Conservation (phyloP, 2,888 invertebrate genomes). For the Myopa testacea region DNA sequence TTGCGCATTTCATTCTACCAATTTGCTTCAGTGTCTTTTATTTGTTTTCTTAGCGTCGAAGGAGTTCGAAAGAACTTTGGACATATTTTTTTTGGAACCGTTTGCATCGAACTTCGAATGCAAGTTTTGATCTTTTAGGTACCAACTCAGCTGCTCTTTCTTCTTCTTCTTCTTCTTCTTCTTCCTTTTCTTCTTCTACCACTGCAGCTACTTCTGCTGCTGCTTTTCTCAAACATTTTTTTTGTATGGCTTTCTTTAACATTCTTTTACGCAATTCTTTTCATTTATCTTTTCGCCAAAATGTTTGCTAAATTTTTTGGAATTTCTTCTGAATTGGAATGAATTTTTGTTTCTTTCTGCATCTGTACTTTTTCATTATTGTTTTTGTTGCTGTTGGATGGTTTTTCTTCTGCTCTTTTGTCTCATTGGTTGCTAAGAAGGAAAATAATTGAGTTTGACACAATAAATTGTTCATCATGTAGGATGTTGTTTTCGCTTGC, state of each 20-base stretch:
- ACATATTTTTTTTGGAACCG: background rate
- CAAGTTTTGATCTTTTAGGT: background rate
- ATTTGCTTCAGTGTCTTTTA: conserved; percentile 23
- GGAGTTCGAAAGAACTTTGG: background rate
- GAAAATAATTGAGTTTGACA: conserved; percentile 69
- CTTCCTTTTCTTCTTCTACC: background rate
- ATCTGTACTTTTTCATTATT: conserved; percentile 47
- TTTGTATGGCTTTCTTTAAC: conserved; percentile 34
- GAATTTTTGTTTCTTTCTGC: conserved; percentile 39
- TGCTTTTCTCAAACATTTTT: conserved; percentile 25
- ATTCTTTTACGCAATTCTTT: conserved; percentile 52
- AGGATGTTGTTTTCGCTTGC: conserved; percentile 50
- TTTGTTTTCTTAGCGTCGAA: background rate
- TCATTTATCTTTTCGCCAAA: conserved; percentile 56
- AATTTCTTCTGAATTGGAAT: conserved; percentile 42
- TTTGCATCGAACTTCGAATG: background rate
- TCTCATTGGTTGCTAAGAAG: conserved; percentile 49
- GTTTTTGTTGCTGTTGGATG: conserved; percentile 49
- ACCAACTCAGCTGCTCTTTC: no score
- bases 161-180: background rate
- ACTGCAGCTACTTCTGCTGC: background rate
- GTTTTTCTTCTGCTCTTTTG: conserved; percentile 36
- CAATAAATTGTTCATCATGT: conserved; percentile 69
- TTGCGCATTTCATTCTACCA: conserved; percentile 19
- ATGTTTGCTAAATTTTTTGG: conserved; percentile 45